Conservation (phyloP, 2,797 vertebrate genomes). For the Lepilemur ruficaudatus region DNA sequence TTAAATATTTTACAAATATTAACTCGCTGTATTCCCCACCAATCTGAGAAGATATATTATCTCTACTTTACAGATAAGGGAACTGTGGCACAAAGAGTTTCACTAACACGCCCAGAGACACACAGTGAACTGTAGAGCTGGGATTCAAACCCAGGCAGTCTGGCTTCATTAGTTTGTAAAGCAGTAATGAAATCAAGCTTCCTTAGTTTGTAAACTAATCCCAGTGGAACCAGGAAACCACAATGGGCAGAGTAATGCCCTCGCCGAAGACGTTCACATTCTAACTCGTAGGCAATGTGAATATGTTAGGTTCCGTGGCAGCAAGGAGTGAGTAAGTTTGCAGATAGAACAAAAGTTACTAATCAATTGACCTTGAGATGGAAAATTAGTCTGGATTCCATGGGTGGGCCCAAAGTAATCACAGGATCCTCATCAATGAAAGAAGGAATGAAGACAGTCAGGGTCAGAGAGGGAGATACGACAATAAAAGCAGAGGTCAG, state of each 20-base stretch:
- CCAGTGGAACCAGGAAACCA: not conserved
- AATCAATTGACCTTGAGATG: not conserved
- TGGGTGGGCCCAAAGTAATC: not conserved
- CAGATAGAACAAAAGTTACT: not conserved
- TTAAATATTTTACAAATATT: not conserved
- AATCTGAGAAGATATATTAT: not conserved
- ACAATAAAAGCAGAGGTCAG: not conserved
- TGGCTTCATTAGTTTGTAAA: not conserved
- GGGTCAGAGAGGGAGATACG: too few species aligned
- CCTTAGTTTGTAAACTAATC: not conserved
- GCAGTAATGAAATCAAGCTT: not conserved
- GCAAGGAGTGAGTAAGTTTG: not conserved
- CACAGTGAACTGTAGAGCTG: not conserved
- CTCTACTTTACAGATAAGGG: not conserved
- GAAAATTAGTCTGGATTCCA: not conserved
- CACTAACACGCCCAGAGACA: too few species aligned
- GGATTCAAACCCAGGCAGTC: not conserved
- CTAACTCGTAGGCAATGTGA: not conserved
- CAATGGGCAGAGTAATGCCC: accelerated
- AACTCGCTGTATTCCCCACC: not conserved
- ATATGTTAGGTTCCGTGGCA: accelerated
- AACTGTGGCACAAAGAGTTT: not conserved
- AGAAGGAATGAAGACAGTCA: not conserved
- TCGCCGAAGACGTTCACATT: accelerated
- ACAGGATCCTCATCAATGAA: not conserved